Conservation (phyloP, 2,797 vertebrate genomes). For the Sarcoramphus papa region DNA sequence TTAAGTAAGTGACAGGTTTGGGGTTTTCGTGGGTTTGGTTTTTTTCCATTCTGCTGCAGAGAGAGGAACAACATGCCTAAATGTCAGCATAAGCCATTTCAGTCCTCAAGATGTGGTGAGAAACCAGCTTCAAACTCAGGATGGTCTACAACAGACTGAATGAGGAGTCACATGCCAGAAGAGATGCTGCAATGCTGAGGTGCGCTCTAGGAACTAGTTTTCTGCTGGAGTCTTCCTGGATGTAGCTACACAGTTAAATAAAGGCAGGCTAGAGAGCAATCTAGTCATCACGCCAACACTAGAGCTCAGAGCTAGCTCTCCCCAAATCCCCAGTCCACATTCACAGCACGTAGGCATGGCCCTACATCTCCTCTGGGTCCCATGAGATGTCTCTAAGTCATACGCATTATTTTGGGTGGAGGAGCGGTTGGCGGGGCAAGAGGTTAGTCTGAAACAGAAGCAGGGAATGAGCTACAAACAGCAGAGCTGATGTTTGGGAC, state of each 20-base stretch:
- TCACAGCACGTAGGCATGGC: accelerated
- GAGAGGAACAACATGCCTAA: neutral
- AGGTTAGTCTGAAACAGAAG: neutral
- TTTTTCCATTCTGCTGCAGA: neutral
- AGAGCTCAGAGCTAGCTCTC: neutral
- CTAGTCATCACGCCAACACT: neutral
- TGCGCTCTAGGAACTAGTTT: neutral
- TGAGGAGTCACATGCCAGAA: neutral
- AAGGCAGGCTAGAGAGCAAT: neutral
- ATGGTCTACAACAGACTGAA: neutral
- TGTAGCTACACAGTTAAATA: neutral
- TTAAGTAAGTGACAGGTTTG: neutral
- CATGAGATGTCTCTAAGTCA: neutral
- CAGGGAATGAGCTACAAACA: neutral
- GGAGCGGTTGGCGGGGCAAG: neutral
- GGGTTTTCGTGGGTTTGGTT: accelerated
- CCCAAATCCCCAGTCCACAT: neutral
- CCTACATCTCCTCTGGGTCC: neutral
- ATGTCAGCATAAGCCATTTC: neutral
- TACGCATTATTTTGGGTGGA: neutral
- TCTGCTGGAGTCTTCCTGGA: neutral
- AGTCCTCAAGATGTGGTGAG: neutral
- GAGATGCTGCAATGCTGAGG: neutral
- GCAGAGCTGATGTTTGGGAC: neutral
- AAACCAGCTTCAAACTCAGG: neutral